phyloP scores from a whole-genome alignment of 2,888 invertebrate genomes.

The Euzetes globulus region DNA sequence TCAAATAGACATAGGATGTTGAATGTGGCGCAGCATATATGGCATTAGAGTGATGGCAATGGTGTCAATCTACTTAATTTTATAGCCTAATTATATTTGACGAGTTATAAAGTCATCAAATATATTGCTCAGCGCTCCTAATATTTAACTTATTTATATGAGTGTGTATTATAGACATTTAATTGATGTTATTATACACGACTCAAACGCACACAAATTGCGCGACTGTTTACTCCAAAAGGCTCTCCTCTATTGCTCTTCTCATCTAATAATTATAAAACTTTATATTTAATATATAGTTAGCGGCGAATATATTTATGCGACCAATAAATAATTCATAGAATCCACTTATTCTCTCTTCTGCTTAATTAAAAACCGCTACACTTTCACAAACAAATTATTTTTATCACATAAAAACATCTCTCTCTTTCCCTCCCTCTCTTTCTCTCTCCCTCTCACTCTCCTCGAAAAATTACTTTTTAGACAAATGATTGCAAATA shows the following conservation, averaged over 20 bases:
- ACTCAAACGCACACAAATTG: not conserved
- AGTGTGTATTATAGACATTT: conserved; percentile 19
- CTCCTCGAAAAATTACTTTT: no score
- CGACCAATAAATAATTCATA: conserved; percentile 19
- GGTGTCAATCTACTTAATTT: conserved; percentile 24
- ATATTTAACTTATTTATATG: conserved; percentile 11
- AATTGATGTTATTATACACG: conserved; percentile 18
- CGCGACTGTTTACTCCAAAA: not conserved
- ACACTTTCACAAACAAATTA: not conserved
- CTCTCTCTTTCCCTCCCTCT: no score
- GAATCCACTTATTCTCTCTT: not conserved
- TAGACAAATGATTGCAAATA: no score
- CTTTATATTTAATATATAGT: conserved; percentile 6
- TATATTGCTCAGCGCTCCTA: not conserved
- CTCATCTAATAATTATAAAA: conserved; percentile 5
- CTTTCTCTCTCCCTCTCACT: no score
- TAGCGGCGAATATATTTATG: conserved; percentile 8
- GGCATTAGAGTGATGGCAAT: not conserved
- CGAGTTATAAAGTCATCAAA: conserved; percentile 26
- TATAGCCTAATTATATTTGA: conserved; percentile 24
- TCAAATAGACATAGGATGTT: not conserved
- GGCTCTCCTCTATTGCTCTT: not conserved
- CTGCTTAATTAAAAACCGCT: conserved; percentile 13
- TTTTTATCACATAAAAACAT: not conserved
- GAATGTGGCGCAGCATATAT: no score